Evolutionary conservation across 2,797 vertebrate genomes (phyloP).

Genomic region (Cynopterus sphinx): DNA sequence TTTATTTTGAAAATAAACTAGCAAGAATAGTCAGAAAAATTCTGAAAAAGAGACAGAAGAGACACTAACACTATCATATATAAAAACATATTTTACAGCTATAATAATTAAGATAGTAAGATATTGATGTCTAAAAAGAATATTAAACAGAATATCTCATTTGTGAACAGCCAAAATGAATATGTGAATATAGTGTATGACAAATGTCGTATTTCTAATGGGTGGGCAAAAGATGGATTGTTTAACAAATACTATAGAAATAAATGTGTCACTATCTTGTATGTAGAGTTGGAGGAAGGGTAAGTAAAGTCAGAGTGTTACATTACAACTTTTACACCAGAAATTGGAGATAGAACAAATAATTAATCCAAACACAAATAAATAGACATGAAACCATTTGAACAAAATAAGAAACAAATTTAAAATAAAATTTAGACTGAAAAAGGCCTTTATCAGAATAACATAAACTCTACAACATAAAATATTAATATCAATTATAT

Average conservation of each 20-base stretch:
- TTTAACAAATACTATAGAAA: background rate
- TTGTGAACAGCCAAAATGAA: background rate
- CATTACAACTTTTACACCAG: background rate
- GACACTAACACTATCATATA: background rate
- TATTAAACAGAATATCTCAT: background rate
- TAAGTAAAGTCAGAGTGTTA: background rate
- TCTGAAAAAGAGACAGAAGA: background rate
- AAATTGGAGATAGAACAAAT: background rate
- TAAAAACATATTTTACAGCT: background rate
- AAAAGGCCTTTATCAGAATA: background rate
- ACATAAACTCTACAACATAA: background rate
- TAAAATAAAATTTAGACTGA: background rate
- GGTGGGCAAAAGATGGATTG: background rate
- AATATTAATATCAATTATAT: background rate
- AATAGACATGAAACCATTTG: background rate
- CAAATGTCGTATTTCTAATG: background rate
- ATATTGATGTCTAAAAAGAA: background rate
- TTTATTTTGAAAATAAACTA: constrained; percentile 1
- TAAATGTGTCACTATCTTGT: background rate
- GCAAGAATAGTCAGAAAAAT: background rate
- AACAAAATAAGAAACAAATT: background rate
- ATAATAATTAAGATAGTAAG: background rate
- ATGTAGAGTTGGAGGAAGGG: too few species aligned
- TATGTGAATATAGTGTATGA: background rate
- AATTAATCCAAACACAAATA: background rate